Evolutionary conservation across 2,888 invertebrate species (phyloP), one percentile per base, ranked within the genome.

Genomic region (Mythimna loreyi): DNA sequence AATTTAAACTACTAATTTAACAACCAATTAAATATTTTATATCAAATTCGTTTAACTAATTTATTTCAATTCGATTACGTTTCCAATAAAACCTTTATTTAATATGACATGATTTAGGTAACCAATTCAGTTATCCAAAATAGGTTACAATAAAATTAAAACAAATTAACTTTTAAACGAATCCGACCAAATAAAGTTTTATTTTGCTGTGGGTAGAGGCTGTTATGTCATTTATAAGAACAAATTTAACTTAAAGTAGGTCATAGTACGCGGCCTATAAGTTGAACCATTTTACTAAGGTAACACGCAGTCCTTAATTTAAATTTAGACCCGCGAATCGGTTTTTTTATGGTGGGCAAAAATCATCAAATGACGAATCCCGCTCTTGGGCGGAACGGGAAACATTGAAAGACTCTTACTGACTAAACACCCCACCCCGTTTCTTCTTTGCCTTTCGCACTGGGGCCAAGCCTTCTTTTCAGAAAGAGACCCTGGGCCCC

Each of bases 41-140:
- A 23, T 19, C 11, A 6, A 8, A 69, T 60, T 8, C 23, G 28
- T 30, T 43, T 36, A 30, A 3, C 3, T 69, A 33, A 73, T 76
- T 57, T 57, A 61, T 76, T 61, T 23, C 57, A 76, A 76, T 43
- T 11, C 16, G 25, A 57, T 23, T 25, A 25, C 2, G 9, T 21
- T 9, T 60, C 7, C 21, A 47, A 62, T 69, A 70, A 57, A 2
- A 1, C 16, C 57, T 43, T 58, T 53, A 3, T 52, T 47, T 0
- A 21, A 61, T 49, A 2, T 28, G 16, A 47, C 8, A 11, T 23
- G 40, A 23, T 56, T 77, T 52, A 36, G n/a, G 77, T 69, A 69
- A 61, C 49, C 6, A 7, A 6, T 47, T 7, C n/a, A 21, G 7
- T 2, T 16, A 52, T 19, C 43, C 21, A 9, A 69, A 40, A 69